phyloP scores from a whole-genome alignment of 2,888 invertebrate genomes.

The Eupsilia transversa region DNA sequence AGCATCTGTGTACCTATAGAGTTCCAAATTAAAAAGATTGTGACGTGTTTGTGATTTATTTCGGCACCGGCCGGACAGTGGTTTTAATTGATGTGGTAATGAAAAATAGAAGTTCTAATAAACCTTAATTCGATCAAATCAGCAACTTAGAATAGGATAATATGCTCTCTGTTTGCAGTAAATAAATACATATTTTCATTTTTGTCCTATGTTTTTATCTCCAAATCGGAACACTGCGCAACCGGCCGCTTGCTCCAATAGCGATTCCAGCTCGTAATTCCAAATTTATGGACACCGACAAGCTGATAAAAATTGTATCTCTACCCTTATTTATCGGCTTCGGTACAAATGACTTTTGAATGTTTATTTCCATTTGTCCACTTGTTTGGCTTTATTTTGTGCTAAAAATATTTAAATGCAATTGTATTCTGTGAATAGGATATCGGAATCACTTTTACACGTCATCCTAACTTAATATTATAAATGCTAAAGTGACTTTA shows the following conservation, averaged over 20 bases:
- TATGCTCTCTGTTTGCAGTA: neutral
- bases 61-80: conserved; percentile 32
- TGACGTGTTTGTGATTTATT: conserved; percentile 78
- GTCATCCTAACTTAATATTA: too few relatives aligned
- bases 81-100: too few relatives aligned
- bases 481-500: too few relatives aligned
- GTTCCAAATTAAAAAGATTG: conserved; percentile 56
- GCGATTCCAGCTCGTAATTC: conserved; percentile 83
- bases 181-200: conserved; percentile 6
- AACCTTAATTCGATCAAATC: too few relatives aligned
- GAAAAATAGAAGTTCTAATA: too few relatives aligned
- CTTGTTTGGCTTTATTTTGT: conserved; percentile 3
- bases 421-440: neutral
- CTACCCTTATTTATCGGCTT: conserved; percentile 77
- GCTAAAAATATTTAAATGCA: too few relatives aligned
- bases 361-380: conserved; percentile 36
- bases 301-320: conserved; percentile 87
- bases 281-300: conserved; percentile 85
- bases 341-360: conserved; percentile 26
- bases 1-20: too few relatives aligned
- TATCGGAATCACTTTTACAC: neutral
- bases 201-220: conserved; percentile 17
- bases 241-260: conserved; percentile 76
- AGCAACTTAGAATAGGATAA: too few relatives aligned
- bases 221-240: conserved; percentile 19